These are phyloP conservation scores for Eilema depressum DNA, from an alignment of 2,888 invertebrate genomes.

Conservation along the genomic window DNA sequence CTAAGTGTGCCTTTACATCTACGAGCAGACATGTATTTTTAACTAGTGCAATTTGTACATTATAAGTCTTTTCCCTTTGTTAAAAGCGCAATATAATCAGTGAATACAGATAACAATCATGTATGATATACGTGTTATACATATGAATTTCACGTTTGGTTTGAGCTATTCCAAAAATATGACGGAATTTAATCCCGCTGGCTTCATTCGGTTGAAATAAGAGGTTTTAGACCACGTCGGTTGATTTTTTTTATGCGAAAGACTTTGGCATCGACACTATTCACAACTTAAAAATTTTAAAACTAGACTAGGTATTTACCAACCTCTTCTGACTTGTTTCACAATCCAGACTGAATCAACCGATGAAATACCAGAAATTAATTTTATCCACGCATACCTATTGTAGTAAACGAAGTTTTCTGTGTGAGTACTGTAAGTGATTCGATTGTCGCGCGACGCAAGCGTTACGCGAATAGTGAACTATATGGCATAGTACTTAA, in stretches of 20 bases:
- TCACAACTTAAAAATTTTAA: neutral
- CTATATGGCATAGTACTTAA: neutral
- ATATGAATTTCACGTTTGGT: neutral
- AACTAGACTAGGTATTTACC: neutral
- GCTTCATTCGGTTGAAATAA: neutral
- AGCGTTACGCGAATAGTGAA: neutral
- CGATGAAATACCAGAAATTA: neutral
- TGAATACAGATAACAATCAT: neutral
- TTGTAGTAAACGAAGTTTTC: neutral
- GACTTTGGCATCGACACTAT: slow-evolving; percentile 4
- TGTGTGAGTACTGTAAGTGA: too few relatives aligned
- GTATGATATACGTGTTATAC: neutral
- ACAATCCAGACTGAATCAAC: neutral
- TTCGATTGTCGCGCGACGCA: neutral
- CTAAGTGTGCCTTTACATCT: neutral
- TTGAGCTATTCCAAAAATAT: neutral
- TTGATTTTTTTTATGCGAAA: neutral
- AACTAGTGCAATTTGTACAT: neutral
- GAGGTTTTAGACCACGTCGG: neutral
- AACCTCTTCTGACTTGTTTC: neutral
- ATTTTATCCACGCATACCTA: neutral
- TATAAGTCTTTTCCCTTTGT: neutral
- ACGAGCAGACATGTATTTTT: neutral
- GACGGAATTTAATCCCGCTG: neutral
- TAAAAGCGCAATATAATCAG: neutral